These are phyloP conservation scores for Myotis myotis DNA, from an alignment of 2,797 vertebrate species.

Conservation along the genomic window DNA sequence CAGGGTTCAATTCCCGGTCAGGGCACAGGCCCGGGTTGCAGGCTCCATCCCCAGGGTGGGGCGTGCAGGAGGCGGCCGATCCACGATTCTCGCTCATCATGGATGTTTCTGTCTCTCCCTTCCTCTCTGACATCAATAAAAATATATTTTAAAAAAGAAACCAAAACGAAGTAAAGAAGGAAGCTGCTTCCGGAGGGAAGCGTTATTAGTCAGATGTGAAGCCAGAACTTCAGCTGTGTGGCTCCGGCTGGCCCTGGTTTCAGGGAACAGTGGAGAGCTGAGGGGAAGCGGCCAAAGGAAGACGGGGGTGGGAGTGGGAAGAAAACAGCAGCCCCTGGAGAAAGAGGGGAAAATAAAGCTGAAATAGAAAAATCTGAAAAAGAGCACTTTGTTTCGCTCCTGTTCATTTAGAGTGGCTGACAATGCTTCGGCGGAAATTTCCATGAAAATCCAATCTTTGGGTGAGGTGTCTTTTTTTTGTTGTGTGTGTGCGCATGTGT, in stretches of 20 bases:
- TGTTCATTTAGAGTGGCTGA: background rate
- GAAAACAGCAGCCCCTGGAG: background rate
- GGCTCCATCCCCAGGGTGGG: no score
- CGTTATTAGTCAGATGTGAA: conserved; percentile 3
- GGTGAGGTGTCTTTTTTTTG: background rate
- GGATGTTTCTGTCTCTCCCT: no score
- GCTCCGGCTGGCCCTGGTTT: background rate
- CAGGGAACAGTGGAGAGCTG: background rate
- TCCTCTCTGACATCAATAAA: no score
- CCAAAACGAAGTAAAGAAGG: background rate
- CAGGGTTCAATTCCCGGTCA: no score
- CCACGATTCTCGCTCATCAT: no score
- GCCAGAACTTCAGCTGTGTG: background rate
- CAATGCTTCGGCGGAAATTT: background rate
- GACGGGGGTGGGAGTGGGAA: background rate
- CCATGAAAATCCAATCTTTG: background rate
- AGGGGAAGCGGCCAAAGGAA: background rate
- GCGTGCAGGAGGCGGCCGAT: no score
- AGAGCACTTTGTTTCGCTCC: background rate
- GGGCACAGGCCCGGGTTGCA: no score
- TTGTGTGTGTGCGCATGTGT: no score
- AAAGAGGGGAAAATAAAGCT: background rate
- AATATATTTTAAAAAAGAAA: no score
- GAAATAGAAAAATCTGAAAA: background rate
- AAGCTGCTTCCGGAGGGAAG: background rate